phyloP scores from a whole-genome alignment of 2,888 invertebrate genomes.

The Euphydryas editha region DNA sequence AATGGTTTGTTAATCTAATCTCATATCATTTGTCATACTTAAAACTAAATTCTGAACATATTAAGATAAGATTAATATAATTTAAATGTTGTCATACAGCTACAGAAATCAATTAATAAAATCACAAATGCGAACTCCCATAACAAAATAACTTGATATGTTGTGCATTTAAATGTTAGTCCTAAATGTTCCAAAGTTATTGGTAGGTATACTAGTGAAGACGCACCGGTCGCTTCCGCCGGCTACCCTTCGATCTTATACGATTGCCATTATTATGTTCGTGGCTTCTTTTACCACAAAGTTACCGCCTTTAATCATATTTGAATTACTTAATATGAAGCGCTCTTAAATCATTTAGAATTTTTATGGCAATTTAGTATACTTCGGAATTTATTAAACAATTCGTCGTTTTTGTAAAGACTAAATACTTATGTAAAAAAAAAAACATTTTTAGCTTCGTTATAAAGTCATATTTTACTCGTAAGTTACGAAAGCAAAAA shows the following conservation, averaged over 20 bases:
- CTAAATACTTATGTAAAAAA: background rate
- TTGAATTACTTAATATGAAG: constrained; percentile 47
- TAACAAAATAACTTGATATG: background rate
- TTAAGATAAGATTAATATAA: background rate
- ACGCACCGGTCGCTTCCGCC: constrained; percentile 48
- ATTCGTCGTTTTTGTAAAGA: background rate
- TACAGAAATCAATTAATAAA: background rate
- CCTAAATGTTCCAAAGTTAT: constrained; percentile 28
- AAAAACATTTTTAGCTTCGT: no score
- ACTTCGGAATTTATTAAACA: background rate
- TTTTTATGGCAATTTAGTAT: background rate
- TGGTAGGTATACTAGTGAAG: constrained; percentile 36
- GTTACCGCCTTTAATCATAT: constrained; percentile 54
- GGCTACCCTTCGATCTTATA: constrained; percentile 44
- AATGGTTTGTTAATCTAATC: background rate
- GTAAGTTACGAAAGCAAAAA: no score
- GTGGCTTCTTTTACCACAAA: constrained; percentile 57
- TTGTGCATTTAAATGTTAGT: constrained; percentile 2
- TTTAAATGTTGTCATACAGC: background rate
- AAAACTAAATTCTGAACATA: background rate
- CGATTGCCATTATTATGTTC: constrained; percentile 67
- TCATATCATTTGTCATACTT: background rate
- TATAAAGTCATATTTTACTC: no score
- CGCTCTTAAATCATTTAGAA: background rate
- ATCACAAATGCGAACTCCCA: background rate